These are phyloP conservation scores for Mystacornis crossleyi DNA, from an alignment of 2,113 vertebrate species.

Conservation along the genomic window DNA sequence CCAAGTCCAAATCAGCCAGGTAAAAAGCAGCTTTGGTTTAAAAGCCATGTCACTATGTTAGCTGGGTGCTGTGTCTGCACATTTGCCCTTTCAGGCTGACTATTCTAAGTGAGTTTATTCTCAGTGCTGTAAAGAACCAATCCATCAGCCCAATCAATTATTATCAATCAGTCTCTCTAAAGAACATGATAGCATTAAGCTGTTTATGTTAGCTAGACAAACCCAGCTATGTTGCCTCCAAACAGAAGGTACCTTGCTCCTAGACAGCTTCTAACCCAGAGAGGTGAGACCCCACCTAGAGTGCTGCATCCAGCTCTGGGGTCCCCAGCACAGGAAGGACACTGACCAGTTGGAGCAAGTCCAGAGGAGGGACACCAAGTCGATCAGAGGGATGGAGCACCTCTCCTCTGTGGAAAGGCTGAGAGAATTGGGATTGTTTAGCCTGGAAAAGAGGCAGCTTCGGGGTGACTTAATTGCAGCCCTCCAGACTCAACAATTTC, in stretches of 20 bases:
- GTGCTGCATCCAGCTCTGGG: not conserved
- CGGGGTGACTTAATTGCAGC: not conserved
- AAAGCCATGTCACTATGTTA: not conserved
- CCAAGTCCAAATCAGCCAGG: not conserved
- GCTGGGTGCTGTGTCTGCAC: not conserved
- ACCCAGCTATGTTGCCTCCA: not conserved
- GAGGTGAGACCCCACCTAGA: not conserved
- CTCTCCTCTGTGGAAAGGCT: not conserved
- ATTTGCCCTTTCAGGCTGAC: not conserved
- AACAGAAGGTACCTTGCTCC: not conserved
- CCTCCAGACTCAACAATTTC: not conserved
- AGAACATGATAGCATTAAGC: accelerated
- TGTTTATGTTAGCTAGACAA: not conserved
- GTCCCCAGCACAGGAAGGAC: not conserved
- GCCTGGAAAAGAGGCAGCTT: not conserved
- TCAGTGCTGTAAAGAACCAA: not conserved
- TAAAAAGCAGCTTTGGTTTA: not conserved
- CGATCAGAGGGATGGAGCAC: not conserved
- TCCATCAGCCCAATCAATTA: not conserved
- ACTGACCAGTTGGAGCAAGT: not conserved
- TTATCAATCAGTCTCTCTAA: not conserved
- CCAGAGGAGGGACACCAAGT: not conserved
- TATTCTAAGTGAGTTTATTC: not conserved
- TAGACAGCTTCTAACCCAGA: not conserved
- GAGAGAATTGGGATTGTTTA: not conserved